Conservation (phyloP, 2,113 vertebrate species). For the Vulpes vulpes region DNA sequence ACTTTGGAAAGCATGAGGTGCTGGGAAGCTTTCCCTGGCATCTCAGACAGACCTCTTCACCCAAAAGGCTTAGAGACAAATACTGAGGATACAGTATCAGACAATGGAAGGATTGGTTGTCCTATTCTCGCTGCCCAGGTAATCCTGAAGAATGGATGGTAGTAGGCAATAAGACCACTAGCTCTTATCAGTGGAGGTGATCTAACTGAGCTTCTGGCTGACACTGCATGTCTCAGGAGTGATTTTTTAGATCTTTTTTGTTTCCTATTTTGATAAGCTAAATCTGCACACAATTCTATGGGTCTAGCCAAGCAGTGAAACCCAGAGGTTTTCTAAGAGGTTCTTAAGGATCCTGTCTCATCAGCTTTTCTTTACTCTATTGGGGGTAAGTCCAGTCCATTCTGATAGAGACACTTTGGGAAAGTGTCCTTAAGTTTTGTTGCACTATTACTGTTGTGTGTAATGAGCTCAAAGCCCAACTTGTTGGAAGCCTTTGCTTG, state of each 20-base stretch:
- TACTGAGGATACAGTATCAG: background rate
- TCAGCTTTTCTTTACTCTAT: background rate
- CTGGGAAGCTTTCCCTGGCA: background rate
- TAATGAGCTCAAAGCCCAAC: background rate
- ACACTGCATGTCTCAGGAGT: too few species aligned
- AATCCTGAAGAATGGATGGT: background rate
- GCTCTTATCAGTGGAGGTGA: background rate
- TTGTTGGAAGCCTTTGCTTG: conserved; percentile 60
- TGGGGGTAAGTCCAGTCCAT: fast-evolving
- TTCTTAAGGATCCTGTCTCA: background rate
- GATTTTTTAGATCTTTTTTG: background rate
- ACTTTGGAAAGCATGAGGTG: background rate
- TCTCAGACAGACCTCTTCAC: background rate
- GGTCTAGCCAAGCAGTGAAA: background rate
- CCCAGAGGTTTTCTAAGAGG: background rate
- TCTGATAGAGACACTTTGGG: background rate
- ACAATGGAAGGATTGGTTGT: background rate
- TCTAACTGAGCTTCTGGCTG: background rate
- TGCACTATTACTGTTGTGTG: background rate
- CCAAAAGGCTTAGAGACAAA: background rate
- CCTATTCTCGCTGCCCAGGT: background rate
- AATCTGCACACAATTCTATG: background rate
- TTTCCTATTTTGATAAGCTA: background rate
- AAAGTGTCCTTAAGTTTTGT: background rate
- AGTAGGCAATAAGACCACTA: background rate